Evolutionary conservation across 2,888 invertebrate species (phyloP).

Genomic region (Tillus elongatus): DNA sequence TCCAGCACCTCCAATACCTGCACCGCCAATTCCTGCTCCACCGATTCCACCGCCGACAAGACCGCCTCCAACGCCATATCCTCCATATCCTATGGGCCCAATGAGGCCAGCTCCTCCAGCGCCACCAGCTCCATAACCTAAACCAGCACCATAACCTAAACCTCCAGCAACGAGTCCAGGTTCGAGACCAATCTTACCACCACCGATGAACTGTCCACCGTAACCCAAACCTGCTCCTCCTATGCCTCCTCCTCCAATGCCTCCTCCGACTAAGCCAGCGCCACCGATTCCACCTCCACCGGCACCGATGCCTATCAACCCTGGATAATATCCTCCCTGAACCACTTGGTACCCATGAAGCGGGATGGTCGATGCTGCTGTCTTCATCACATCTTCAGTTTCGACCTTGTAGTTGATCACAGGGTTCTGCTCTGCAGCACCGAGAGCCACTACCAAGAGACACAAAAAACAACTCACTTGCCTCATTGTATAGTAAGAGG

Average conservation of each 20-base stretch:
- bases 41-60: constrained; percentile 29
- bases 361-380: constrained; percentile 35
- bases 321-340: constrained; percentile 51
- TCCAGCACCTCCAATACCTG: constrained; percentile 38
- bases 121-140: constrained; percentile 8
- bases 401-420: constrained; percentile 37
- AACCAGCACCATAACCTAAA: constrained; percentile 12
- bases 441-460: constrained; percentile 13
- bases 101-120: constrained; percentile 21
- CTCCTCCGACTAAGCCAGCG: constrained; percentile 13
- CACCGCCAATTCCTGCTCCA: constrained; percentile 22
- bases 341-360: constrained; percentile 50
- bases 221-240: constrained; percentile 16
- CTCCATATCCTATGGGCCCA: constrained; percentile 29
- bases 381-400: constrained; percentile 38
- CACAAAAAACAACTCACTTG: constrained; percentile 8
- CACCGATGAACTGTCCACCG: not conserved
- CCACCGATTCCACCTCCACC: constrained; percentile 19
- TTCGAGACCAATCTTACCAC: constrained; percentile 3
- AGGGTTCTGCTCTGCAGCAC: constrained; percentile 24
- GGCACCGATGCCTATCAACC: constrained; percentile 27
- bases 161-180: constrained; percentile 9
- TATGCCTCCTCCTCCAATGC: constrained; percentile 28
- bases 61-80: constrained; percentile 25
- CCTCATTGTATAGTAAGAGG: no score